A percentile compares a stretch with the other conserved stretches of the same genome.
Evolutionary conservation across 2,113 vertebrate species (phyloP).

Genomic region (Balaeniceps rex): DNA sequence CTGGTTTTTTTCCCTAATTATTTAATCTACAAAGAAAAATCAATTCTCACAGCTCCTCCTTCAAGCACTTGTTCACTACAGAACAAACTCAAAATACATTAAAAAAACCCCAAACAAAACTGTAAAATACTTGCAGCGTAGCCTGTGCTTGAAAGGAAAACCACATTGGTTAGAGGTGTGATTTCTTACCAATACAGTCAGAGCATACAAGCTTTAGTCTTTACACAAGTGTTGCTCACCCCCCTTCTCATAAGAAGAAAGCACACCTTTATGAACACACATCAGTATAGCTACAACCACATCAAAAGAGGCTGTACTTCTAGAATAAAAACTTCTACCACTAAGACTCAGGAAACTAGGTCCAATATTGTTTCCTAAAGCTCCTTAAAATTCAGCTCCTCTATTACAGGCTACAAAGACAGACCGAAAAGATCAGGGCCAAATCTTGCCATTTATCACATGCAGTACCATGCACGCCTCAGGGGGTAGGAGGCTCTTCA

Average conservation of each 20-base stretch:
- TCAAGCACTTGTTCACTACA: background rate
- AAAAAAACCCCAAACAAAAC: too few relatives aligned
- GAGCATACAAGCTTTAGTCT: background rate
- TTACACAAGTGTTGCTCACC: background rate
- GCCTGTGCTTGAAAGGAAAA: background rate
- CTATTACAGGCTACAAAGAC: background rate
- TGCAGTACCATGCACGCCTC: accelerated
- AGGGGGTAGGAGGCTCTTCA: background rate
- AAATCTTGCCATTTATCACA: background rate
- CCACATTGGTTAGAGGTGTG: background rate
- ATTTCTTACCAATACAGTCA: background rate
- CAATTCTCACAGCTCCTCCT: background rate
- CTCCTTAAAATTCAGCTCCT: background rate
- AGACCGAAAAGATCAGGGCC: background rate
- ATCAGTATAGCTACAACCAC: background rate
- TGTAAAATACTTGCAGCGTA: background rate
- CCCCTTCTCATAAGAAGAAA: background rate
- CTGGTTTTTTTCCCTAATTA: background rate
- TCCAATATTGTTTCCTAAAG: background rate
- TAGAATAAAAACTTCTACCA: background rate
- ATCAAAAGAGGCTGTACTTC: background rate
- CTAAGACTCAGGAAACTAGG: background rate
- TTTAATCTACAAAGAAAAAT: background rate
- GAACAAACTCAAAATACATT: background rate
- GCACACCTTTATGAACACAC: background rate